These are phyloP conservation scores for Raillietiella orientalis DNA, from an alignment of 2,888 invertebrate species.

Conservation along the genomic window DNA sequence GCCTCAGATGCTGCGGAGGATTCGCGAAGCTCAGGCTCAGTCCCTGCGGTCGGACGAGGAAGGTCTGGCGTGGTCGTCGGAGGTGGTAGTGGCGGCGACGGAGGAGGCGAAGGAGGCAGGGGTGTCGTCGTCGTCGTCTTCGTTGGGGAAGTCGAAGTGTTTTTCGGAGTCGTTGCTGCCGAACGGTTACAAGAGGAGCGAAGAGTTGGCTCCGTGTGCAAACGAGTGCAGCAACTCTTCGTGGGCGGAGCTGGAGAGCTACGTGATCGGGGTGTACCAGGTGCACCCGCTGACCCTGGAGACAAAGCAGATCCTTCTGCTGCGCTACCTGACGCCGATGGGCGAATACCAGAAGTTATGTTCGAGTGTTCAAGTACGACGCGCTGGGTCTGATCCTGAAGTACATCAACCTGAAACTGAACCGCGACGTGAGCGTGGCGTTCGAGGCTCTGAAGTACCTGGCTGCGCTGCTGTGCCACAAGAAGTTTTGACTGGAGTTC, in stretches of 20 bases:
- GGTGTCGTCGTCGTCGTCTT: no score
- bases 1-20: conserved; percentile 49
- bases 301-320: conserved; percentile 66
- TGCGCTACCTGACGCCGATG: conserved; percentile 79
- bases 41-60: no score
- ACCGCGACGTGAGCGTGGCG: conserved; percentile 61
- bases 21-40: conserved; percentile 39
- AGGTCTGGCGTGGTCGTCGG: conserved; percentile 12
- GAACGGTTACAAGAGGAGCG: no score
- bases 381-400: conserved; percentile 63
- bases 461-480: conserved; percentile 76
- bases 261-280: conserved; percentile 59
- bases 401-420: no score
- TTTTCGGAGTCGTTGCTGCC: no score
- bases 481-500: conserved; percentile 90
- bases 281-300: conserved; percentile 61
- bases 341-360: conserved; percentile 93
- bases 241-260: conserved; percentile 65
- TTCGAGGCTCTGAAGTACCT: conserved; percentile 89
- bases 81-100: conserved; percentile 4
- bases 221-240: conserved; percentile 44
- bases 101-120: conserved; percentile 4
- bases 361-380: conserved; percentile 58
- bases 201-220: no score
- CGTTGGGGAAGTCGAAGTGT: no score